Conservation (phyloP, 2,797 vertebrate species). For the Xiphorhynchus erythropygius region DNA sequence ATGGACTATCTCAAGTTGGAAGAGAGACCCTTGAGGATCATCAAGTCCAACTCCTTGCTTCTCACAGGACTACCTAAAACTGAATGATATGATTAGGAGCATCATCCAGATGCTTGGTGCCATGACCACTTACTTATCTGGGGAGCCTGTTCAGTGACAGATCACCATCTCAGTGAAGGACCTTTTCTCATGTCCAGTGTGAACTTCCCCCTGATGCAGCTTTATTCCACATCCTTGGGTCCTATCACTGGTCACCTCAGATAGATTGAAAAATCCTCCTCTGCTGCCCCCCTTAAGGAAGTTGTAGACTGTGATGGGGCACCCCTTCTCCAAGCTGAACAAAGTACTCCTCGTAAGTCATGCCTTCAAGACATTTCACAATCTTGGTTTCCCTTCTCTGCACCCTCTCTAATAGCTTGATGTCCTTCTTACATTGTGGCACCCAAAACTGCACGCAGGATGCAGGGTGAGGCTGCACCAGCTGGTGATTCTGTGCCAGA, state of each 20-base stretch:
- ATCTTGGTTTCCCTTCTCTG: neutral
- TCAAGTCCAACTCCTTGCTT: neutral
- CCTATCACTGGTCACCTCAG: neutral
- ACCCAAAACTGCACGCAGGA: neutral
- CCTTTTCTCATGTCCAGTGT: neutral
- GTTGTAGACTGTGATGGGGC: neutral
- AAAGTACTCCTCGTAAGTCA: neutral
- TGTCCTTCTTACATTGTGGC: neutral
- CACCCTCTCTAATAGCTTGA: accelerated
- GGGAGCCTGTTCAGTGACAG: neutral
- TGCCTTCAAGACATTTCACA: neutral
- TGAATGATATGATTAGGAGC: neutral
- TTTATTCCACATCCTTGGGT: neutral
- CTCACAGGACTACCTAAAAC: neutral
- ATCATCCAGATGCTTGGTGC: neutral
- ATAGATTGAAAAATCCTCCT: neutral
- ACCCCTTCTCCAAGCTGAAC: neutral
- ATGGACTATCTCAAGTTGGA: neutral
- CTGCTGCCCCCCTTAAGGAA: neutral
- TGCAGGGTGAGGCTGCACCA: accelerated
- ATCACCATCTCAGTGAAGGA: neutral
- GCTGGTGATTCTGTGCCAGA: neutral
- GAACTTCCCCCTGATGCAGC: neutral
- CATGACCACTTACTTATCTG: neutral
- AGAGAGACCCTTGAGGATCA: neutral